Evolutionary conservation across 2,888 invertebrate genomes (phyloP), one percentile per base, ranked within the genome.

Genomic region (Nebria salina): DNA sequence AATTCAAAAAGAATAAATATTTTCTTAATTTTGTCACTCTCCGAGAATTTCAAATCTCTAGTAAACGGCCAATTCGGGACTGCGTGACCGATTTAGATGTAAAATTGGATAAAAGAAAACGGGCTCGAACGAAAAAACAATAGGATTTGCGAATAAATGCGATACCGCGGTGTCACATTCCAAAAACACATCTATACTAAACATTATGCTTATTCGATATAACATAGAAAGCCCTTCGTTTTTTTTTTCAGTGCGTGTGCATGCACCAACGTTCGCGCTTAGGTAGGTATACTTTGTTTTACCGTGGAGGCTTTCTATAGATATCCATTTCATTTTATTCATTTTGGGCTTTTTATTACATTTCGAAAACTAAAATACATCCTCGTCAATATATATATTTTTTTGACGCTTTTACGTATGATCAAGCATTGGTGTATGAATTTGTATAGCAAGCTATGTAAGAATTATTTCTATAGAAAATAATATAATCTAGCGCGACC

Each of bases 121-220:
- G 13, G 11, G 54, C 54, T 13, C 54, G 54, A 54, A 43, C 6
- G 43, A 7, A 54, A 54, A 54, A 54, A 11, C 13, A 8, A 54
- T 54, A 54, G 54, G 54, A 54, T 54, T 54, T 54, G 13, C 11
- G 54, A 54, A 54, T 54, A 54, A 54, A 54, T 7, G 54, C 54
- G 8, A 11, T 54, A 54, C 11, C 54, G 4, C 54, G 54, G 54
- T 13, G 54, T 54, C 54, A 54, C 54, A 54, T 54, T 54, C 11
- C 54, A 54, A 54, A 54, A 54, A 54, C 54, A 54, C 54, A 54
- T 54, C 8, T 54, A 54, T 54, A 13, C 54, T 13, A 54, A 13
- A 76, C 70, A 76, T 76, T 76, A 76, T 76, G 76, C 70, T 76
- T 76, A 76, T 76, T 76, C 76, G 76, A 76, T 76, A 76, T 76